Base-by-base conservation (phyloP, 2,797 vertebrate genomes). In the Enteromius trimaculatus region DNA sequence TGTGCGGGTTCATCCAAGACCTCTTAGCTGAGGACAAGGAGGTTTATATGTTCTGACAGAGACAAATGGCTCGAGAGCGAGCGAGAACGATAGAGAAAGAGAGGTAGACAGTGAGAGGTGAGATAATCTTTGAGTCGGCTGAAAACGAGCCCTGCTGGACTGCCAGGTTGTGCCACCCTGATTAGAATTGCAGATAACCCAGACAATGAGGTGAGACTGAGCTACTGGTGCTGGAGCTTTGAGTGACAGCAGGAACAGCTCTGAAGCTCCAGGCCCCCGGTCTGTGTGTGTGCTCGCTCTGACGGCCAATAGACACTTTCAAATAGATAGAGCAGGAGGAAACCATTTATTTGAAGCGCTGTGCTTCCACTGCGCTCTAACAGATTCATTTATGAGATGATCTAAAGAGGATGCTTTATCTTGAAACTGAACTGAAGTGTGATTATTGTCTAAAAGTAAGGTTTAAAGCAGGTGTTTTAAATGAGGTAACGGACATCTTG, bases 1-100 rank as follows among this genome's bases (percentile, higher is more conserved):
- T 79, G 34, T 72, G 69, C 58, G 7, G 65, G 76, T 82, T 62
- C 26, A 51, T 85, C 71, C 83, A 76, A 83, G 85, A 84, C 81
- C 87, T 89, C 87, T 87, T 49, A 65, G 89, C 89, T 89, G 88
- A 92, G 90, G 88, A 91, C 88, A 83, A 72, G 86, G 89, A 91
- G 83, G 88, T 86, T 90, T 86, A 86, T 80, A 82, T 85, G 87
- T 90, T 88, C 91, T 93, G 92, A 93, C 92, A 90, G 90, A 92
- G 92, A 94, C 82, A 85, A 90, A 94, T 93, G 86, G 83, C 87
- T 86, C 76, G 86, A 87, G 76, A 76, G 86, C 79, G 86, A 84
- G 87, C 82, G 68, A 78, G 88, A 93, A 87, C 21, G 86, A 90
- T 91, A 90, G 86, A 89, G 85, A 77, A 77, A 83, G 86, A 77